Percentiles rank a stretch among this genome's conserved stretches.
Evolutionary conservation across 2,888 invertebrate genomes (phyloP).

Genomic region (Synergus laeviventris): DNA sequence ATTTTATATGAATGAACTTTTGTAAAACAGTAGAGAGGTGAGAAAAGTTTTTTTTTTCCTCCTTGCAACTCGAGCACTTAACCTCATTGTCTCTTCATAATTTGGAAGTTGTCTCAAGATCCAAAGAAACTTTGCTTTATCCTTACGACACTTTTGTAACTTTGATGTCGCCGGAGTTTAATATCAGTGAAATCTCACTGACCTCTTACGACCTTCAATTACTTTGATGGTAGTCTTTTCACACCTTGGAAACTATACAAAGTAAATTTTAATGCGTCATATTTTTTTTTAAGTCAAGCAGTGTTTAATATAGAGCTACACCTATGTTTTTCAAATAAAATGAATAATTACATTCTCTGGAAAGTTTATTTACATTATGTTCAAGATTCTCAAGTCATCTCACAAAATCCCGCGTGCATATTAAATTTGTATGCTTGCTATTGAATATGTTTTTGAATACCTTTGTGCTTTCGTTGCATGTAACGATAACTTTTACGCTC

Average conservation of each 20-base stretch:
- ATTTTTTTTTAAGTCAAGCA: too few relatives aligned
- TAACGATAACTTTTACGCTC: background rate
- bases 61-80: background rate
- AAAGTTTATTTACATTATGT: background rate
- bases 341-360: background rate
- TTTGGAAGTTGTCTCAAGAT: background rate
- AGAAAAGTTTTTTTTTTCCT: background rate
- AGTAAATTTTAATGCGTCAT: background rate
- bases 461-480: background rate
- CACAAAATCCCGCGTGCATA: background rate
- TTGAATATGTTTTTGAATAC: conserved; percentile 2
- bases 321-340: background rate
- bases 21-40: background rate
- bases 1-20: background rate
- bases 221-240: background rate
- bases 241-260: background rate
- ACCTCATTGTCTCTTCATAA: background rate
- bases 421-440: background rate
- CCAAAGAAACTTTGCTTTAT: conserved; percentile 1
- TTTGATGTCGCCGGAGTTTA: background rate
- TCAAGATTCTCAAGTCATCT: background rate
- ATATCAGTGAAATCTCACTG: background rate
- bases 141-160: background rate
- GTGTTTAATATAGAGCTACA: background rate
- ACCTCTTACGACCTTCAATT: background rate